Base-by-base conservation (phyloP, 1,140 invertebrate genomes). In the Micrasema minimum region DNA sequence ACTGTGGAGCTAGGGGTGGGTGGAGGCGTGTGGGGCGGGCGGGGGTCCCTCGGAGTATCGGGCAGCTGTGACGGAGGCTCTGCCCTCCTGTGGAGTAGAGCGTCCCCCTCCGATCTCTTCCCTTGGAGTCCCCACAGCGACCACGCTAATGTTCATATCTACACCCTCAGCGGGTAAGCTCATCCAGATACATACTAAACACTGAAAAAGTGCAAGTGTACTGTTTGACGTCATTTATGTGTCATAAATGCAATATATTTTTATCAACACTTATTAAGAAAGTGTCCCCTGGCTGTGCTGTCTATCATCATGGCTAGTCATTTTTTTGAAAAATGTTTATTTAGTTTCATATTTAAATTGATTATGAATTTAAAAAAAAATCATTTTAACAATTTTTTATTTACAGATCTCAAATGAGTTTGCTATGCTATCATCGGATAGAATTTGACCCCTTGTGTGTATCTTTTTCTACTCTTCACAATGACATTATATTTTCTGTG, bases 71-170 rank as follows among this genome's bases (percentile, higher is more conserved):
- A 62, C 0, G 74, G 74, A 10, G 64, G 51, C 22, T 57, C 66
- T n/a, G 74, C 55, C 0, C 46, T 84, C 5, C 77, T 84, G 20
- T 85, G 82, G 82, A 81, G 80, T 68, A 76, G 78, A 4, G 79
- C 78, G 16, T 74, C 75, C 20, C 78, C 78, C 2, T 72, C 67
- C 3, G 83, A 85, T 62, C 80, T 82, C 11, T 83, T 82, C 1
- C 83, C 83, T 2, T 85, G 83, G 83, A 85, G 80, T 53, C 83
- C 83, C 45, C 74, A 80, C 0, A 59, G 61, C 1, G 64, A 62
- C 16, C 57, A 81, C 45, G 82, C 82, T 10, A 85, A 85, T 72
- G 71, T 85, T 12, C 83, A 85, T 73, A 70, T 85, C 2, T 85
- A 85, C 66, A 77, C 79, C 12, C 78, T 85, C 26, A 75, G 73